Evolutionary conservation across 2,797 vertebrate genomes (phyloP).

Genomic region (Gallirallus australis): DNA sequence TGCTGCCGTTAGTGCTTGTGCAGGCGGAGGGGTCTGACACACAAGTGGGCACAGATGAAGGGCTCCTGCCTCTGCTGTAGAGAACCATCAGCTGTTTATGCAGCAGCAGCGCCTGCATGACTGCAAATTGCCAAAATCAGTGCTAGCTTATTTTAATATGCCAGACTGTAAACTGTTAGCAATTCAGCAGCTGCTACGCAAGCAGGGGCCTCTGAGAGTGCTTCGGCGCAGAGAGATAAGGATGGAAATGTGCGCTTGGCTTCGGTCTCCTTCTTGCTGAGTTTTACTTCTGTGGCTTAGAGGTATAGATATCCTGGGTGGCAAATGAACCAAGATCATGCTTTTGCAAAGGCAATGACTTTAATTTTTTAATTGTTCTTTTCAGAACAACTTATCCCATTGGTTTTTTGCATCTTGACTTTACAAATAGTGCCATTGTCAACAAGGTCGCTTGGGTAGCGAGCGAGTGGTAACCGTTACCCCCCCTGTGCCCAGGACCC

Average conservation of each 20-base stretch:
- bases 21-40: neutral
- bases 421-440: neutral
- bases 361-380: constrained; percentile 13
- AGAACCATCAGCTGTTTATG: neutral
- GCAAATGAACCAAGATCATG: neutral
- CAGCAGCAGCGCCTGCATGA: neutral
- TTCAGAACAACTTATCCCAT: neutral
- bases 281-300: neutral
- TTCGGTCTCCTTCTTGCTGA: neutral
- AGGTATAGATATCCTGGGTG: neutral
- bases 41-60: neutral
- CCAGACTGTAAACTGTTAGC: constrained; percentile 51
- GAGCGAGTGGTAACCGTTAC: neutral
- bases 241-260: neutral
- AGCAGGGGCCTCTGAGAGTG: constrained; percentile 38
- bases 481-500: neutral
- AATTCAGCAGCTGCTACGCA: constrained; percentile 51
- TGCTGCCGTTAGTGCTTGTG: neutral
- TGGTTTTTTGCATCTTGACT: neutral
- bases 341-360: neutral
- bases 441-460: neutral
- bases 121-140: constrained; percentile 37
- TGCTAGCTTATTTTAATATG: constrained; percentile 59
- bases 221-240: neutral
- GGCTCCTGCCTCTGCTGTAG: neutral